Evolutionary conservation across 1,140 invertebrate species (phyloP).

Genomic region (Meloidogyne hapla): DNA sequence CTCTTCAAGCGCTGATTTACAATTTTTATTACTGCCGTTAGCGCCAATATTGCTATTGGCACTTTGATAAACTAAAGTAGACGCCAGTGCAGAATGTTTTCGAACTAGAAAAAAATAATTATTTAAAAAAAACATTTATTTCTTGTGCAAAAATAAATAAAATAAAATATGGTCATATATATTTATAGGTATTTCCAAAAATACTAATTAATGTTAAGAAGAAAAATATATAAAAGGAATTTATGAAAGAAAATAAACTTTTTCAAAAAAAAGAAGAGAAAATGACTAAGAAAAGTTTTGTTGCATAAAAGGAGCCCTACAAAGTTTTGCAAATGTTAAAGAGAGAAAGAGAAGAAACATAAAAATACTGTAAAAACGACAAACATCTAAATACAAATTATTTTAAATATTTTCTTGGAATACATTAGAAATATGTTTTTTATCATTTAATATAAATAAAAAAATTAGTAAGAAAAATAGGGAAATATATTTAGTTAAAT

Average conservation of each 20-base stretch:
- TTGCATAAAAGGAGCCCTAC: too few species aligned
- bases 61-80: constrained; percentile 12
- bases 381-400: neutral
- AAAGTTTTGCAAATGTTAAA: too few species aligned
- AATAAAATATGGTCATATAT: too few species aligned
- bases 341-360: too few species aligned
- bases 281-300: too few species aligned
- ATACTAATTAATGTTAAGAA: too few species aligned
- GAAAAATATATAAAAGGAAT: too few species aligned
- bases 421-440: neutral
- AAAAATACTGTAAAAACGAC: neutral
- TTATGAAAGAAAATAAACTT: too few species aligned
- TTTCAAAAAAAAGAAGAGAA: too few species aligned
- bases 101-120: neutral
- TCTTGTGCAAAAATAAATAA: too few species aligned
- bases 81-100: constrained; percentile 7
- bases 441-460: neutral
- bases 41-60: constrained; percentile 1
- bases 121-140: neutral
- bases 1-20: neutral
- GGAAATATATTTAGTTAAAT: neutral
- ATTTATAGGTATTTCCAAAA: too few species aligned
- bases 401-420: neutral
- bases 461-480: constrained; percentile 1
- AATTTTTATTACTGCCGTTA: constrained; percentile 16